Percentiles rank a stretch among this genome's conserved stretches.
These are phyloP conservation scores for Sarcophaga carnaria DNA, from an alignment of 2,888 invertebrate genomes.

Conservation along the genomic window DNA sequence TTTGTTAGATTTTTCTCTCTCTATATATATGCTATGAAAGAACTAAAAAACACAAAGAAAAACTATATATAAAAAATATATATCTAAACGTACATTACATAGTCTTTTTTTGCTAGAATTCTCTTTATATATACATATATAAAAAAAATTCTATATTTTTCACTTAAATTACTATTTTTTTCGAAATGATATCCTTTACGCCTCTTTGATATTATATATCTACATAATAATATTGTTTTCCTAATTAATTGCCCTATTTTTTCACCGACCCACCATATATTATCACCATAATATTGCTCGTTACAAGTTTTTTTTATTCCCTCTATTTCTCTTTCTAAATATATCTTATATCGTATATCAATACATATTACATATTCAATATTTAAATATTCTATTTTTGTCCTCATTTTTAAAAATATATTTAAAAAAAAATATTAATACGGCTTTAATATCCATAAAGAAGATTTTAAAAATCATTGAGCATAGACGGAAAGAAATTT, in stretches of 20 bases:
- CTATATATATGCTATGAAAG: background rate
- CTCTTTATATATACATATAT: conserved; percentile 5
- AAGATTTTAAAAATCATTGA: no score
- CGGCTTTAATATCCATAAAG: no score
- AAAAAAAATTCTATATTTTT: conserved; percentile 18
- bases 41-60: conserved; percentile 74
- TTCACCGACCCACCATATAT: conserved; percentile 47
- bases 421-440: no score
- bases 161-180: conserved; percentile 37
- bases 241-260: conserved; percentile 49
- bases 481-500: no score
- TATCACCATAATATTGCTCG: conserved; percentile 60
- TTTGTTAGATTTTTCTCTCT: background rate
- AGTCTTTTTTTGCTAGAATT: conserved; percentile 52
- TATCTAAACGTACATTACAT: conserved; percentile 51
- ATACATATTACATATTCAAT: conserved; percentile 38
- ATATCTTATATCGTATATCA: conserved; percentile 46
- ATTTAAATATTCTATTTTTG: conserved; percentile 14
- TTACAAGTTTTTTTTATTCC: conserved; percentile 51
- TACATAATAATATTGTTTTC: conserved; percentile 6
- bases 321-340: conserved; percentile 47
- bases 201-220: conserved; percentile 44
- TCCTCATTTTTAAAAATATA: no score
- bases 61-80: conserved; percentile 68
- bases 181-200: conserved; percentile 61